phyloP scores from a whole-genome alignment of 2,888 invertebrate genomes.

The Ormyrus rosae region DNA sequence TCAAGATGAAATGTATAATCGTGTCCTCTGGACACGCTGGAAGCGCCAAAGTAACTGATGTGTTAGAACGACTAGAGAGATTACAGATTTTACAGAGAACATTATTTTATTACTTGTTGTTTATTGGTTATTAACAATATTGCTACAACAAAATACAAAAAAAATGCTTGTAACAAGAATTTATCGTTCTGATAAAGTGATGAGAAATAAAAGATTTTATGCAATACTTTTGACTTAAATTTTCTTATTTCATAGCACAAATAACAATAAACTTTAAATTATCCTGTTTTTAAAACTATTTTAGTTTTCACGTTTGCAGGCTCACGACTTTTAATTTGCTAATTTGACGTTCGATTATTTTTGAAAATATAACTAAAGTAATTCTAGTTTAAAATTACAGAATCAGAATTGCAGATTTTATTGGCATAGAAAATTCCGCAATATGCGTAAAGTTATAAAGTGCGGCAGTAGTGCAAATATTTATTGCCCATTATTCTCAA shows the following conservation, averaged over 20 bases:
- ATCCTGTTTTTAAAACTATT: too few species aligned
- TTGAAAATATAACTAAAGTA: too few species aligned
- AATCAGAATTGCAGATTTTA: too few species aligned
- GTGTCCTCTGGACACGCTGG: conserved; percentile 5
- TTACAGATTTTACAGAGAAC: conserved; percentile 54
- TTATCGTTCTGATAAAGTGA: conserved; percentile 52
- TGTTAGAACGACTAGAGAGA: conserved; percentile 49
- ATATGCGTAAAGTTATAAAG: too few species aligned
- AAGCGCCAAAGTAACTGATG: conserved; percentile 47
- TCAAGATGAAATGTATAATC: conserved; percentile 16
- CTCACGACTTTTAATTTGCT: too few species aligned
- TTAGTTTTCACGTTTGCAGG: too few species aligned
- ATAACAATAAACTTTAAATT: not conserved
- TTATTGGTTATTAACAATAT: conserved; percentile 55
- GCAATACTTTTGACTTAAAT: not conserved
- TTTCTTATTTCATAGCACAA: not conserved
- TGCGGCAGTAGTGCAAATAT: too few species aligned
- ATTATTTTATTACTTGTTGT: conserved; percentile 58
- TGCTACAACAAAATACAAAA: conserved; percentile 41
- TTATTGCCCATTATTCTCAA: too few species aligned
- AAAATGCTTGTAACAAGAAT: conserved; percentile 52
- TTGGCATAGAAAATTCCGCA: too few species aligned
- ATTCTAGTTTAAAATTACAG: too few species aligned
- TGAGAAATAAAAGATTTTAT: conserved; percentile 53
- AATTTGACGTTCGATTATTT: too few species aligned